These are phyloP conservation scores for Chionoecetes opilio DNA, from an alignment of 1,140 invertebrate genomes.

Conservation along the genomic window DNA sequence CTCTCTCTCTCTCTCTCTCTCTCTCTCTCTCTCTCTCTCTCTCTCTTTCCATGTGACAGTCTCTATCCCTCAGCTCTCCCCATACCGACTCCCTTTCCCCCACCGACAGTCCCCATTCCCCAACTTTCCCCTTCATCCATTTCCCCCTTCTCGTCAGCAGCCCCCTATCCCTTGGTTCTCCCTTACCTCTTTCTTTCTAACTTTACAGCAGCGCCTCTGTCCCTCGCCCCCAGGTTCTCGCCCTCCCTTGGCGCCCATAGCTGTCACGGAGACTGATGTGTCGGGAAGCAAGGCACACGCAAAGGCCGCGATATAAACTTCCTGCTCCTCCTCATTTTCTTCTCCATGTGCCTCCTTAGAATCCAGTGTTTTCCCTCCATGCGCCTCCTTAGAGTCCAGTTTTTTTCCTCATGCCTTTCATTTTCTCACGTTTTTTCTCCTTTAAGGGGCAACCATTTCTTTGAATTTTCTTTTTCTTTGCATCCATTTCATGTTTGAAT, in stretches of 20 bases:
- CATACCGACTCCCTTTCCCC: no score
- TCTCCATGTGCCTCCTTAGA: background rate
- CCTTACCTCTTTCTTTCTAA: background rate
- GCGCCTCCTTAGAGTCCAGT: background rate
- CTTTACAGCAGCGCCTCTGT: background rate
- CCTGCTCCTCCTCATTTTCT: background rate
- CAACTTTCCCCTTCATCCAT: background rate
- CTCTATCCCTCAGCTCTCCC: no score
- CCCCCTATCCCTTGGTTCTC: background rate
- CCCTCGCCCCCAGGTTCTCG: background rate
- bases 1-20: background rate
- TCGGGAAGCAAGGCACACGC: no score
- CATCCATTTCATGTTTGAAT: no score
- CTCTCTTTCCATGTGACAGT: background rate
- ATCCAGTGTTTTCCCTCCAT: background rate
- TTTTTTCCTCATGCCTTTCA: no score
- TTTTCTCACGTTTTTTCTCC: no score
- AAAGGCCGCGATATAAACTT: background rate
- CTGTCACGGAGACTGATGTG: background rate
- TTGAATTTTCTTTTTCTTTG: no score
- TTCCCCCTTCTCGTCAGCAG: no score
- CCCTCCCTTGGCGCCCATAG: background rate
- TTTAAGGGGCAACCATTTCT: no score
- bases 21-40: background rate
- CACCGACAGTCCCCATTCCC: background rate